Evolutionary conservation across 2,113 vertebrate species (phyloP).

Genomic region (Scytalopus superciliaris): DNA sequence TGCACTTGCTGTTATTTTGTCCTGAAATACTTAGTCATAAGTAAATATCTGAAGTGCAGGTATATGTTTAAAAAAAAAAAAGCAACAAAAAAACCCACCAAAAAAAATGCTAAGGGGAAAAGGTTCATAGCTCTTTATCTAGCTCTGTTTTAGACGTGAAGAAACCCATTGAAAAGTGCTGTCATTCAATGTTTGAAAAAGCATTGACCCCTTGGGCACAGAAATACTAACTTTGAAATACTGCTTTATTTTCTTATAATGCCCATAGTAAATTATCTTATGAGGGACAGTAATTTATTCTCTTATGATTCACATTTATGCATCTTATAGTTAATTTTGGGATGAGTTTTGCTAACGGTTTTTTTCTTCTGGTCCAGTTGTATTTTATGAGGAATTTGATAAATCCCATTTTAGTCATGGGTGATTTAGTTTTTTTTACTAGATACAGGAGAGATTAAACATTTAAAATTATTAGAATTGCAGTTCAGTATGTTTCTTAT

Average conservation of each 20-base stretch:
- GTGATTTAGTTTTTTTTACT: background rate
- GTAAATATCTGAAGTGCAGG: background rate
- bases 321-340: background rate
- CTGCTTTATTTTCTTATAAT: background rate
- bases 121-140: background rate
- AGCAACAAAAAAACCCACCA: too few species aligned
- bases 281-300: background rate
- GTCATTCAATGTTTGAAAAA: background rate
- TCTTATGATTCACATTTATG: background rate
- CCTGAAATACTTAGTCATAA: background rate
- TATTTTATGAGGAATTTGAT: background rate
- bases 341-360: background rate
- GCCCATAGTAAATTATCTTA: background rate
- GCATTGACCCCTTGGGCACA: background rate
- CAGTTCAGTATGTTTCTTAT: background rate
- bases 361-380: background rate
- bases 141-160: background rate
- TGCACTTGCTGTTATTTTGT: background rate
- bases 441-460: background rate
- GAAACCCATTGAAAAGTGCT: background rate
- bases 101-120: rapidly evolving
- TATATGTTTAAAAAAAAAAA: too few species aligned
- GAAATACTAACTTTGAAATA: background rate
- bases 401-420: background rate
- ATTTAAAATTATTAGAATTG: background rate